Evolutionary conservation across 1,140 invertebrate species (phyloP), one percentile per base, ranked within the genome.

Genomic region (Trichomalopsis sarcophagae): DNA sequence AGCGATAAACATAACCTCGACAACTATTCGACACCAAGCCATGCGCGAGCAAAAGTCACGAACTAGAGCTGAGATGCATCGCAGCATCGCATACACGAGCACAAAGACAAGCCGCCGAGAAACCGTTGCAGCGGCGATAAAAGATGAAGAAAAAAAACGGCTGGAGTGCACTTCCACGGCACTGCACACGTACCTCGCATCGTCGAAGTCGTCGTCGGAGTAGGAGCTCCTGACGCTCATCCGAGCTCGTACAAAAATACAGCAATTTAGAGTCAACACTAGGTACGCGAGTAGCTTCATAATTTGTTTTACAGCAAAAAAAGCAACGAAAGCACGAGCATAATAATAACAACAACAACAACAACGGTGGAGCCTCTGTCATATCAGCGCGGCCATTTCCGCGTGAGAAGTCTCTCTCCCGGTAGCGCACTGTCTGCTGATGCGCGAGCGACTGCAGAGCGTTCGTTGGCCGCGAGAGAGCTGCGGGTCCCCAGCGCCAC

Each of bases 281-380:
- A 92, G 88, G 88, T 91, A 90, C 89, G 88, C 87, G 85, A 89
- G 89, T 89, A 91, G 88, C 89, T 89, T 91, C 91, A 91, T 92
- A 88, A 90, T 91, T 17, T 62, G 82, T 84, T 87, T 44, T 74
- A 50, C 23, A 82, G 82, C 27, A 80, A 76, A 66, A 86, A 47
- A 40, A 82, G 21, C 27, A 82, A 86, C 55, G 55, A n/a, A 7
- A 21, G 17, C 55, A 62, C 55, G 21, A 62, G 40, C 71, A 73
- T 71, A n/a, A 77, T 40, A 75, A 75, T 89, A 81, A 92, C 88
- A 91, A 89, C 85, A 89, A 89, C 87, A 87, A 88, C 62, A 84
- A 86, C 68, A 84, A 84, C 84, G 73, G 77, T 82, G 66, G 77
- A 88, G 44, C 77, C 68, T 74, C 84, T 84, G 86, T 89, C 88